A percentile compares a stretch with the other conserved stretches of the same genome.
Evolutionary conservation across 1,140 invertebrate species (phyloP).

Genomic region (Drosophila truncata): DNA sequence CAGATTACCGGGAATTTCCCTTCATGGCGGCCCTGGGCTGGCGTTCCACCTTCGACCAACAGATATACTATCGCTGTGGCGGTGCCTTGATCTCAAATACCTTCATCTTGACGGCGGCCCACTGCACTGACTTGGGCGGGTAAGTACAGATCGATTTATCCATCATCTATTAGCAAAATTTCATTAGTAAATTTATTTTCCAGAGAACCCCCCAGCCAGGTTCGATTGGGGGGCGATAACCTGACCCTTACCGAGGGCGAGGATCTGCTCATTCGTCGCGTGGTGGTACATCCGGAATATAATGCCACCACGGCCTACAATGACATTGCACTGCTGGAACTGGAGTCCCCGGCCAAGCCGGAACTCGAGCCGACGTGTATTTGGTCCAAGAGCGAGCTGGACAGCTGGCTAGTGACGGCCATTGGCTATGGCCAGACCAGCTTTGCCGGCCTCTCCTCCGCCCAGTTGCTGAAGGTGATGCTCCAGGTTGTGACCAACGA

Average conservation of each 20-base stretch:
- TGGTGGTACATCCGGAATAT: constrained; percentile 67
- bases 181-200: not conserved
- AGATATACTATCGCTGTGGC: constrained; percentile 73
- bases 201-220: constrained; percentile 58
- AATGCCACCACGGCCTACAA: constrained; percentile 55
- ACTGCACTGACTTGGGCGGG: constrained; percentile 78
- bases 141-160: constrained; percentile 15
- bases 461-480: constrained; percentile 67
- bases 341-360: constrained; percentile 46
- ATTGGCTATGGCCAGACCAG: constrained; percentile 76
- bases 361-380: constrained; percentile 44
- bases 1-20: constrained; percentile 85
- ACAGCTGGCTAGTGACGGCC: constrained; percentile 52
- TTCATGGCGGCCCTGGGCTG: constrained; percentile 86
- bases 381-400: constrained; percentile 29
- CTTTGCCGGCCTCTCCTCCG: constrained; percentile 65
- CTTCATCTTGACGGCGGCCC: constrained; percentile 84
- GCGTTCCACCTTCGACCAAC: constrained; percentile 58
- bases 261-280: constrained; percentile 52
- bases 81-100: constrained; percentile 72
- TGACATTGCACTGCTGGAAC: constrained; percentile 77
- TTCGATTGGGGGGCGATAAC: constrained; percentile 75
- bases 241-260: constrained; percentile 47
- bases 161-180: not conserved
- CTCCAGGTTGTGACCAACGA: constrained; percentile 43